These are phyloP conservation scores for Napeogenes sylphis DNA, from an alignment of 2,888 invertebrate genomes.

Conservation along the genomic window DNA sequence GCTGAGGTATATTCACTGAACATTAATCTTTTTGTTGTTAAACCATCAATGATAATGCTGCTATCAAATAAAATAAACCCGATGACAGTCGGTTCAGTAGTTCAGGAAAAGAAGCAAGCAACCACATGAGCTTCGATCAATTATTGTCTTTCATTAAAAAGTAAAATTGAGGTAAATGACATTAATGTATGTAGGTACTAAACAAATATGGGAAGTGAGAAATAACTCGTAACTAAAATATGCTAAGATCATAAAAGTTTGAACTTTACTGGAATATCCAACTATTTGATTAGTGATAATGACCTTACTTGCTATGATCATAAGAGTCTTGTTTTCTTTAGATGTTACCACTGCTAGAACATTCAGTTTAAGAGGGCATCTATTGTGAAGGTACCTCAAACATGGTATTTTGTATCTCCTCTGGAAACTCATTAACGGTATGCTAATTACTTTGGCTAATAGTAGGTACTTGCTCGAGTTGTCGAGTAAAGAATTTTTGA, in stretches of 20 bases:
- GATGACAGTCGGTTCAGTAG: too few species aligned
- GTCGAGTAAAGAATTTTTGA: constrained; percentile 64
- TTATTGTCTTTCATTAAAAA: constrained; percentile 8
- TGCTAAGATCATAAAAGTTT: background rate
- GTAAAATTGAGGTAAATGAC: constrained; percentile 19
- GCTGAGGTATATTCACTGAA: too few species aligned
- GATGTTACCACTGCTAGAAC: constrained; percentile 37
- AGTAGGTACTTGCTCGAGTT: constrained; percentile 54
- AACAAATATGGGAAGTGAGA: constrained; percentile 11
- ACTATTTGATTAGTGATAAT: too few species aligned
- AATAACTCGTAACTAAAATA: constrained; percentile 11
- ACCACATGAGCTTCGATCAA: too few species aligned
- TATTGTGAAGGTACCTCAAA: constrained; percentile 33
- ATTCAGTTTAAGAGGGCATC: constrained; percentile 49
- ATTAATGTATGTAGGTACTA: constrained; percentile 15
- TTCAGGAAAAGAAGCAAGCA: too few species aligned
- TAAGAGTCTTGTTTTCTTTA: constrained; percentile 36
- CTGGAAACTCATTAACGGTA: constrained; percentile 68
- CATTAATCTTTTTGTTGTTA: too few species aligned
- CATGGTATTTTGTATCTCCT: constrained; percentile 44
- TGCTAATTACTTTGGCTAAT: constrained; percentile 72
- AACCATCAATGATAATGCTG: too few species aligned
- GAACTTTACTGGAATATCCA: background rate
- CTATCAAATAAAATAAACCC: too few species aligned
- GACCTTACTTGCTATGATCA: constrained; percentile 47